Percentiles rank a stretch among this genome's conserved stretches.
phyloP scores from a whole-genome alignment of 2,797 vertebrate species.

The Intellagama lesueurii region DNA sequence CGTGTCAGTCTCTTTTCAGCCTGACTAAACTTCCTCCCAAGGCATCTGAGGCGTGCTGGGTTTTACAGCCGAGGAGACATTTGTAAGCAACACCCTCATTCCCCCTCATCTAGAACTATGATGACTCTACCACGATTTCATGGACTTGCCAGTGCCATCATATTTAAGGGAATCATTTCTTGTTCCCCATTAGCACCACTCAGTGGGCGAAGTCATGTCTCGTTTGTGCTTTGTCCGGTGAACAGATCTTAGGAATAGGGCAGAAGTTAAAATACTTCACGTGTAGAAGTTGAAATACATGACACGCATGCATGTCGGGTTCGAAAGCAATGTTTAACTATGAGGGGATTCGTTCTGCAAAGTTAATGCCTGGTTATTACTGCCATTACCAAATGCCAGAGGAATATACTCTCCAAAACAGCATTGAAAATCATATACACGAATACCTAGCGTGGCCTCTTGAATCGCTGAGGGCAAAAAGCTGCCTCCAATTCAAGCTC shows the following conservation, averaged over 20 bases:
- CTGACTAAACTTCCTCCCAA: not conserved
- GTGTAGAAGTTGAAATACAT: no score
- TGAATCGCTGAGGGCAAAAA: not conserved
- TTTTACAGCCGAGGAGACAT: no score
- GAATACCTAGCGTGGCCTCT: not conserved
- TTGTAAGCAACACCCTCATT: not conserved
- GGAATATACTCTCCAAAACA: slow-evolving; percentile 1
- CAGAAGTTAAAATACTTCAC: not conserved
- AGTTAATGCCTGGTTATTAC: slow-evolving; percentile 29
- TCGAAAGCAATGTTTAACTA: slow-evolving; percentile 43
- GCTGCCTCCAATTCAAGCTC: not conserved
- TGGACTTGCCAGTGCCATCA: not conserved
- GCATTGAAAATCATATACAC: not conserved
- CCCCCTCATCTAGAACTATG: not conserved
- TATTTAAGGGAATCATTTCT: not conserved
- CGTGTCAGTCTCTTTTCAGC: not conserved
- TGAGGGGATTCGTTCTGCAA: slow-evolving; percentile 24
- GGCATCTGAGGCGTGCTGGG: no score
- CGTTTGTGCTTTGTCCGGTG: not conserved
- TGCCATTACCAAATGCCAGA: slow-evolving; percentile 15
- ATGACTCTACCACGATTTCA: not conserved
- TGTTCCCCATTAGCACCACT: accelerated
- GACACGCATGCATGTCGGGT: not conserved
- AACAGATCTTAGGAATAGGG: not conserved
- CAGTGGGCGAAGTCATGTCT: not conserved